Evolutionary conservation across 2,888 invertebrate species (phyloP).

Genomic region (Myopa tessellatipennis): DNA sequence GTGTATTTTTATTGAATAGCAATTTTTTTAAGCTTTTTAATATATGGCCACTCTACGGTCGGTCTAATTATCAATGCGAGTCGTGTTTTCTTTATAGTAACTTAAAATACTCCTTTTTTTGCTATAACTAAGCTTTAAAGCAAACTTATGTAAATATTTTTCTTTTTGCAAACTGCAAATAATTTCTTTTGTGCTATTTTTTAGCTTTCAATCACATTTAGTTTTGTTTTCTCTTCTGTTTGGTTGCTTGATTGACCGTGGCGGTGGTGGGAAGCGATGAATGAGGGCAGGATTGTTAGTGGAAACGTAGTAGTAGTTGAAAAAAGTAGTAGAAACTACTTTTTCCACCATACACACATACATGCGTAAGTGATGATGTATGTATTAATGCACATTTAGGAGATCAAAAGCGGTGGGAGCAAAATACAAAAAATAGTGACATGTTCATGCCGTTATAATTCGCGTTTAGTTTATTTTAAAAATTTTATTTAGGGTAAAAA

Average conservation of each 20-base stretch:
- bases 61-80: not conserved
- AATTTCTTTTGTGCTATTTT: not conserved
- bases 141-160: not conserved
- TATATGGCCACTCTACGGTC: not conserved
- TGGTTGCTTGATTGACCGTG: not conserved
- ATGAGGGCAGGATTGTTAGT: not conserved
- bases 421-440: not conserved
- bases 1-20: too few relatives aligned
- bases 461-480: too few relatives aligned
- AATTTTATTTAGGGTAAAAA: too few relatives aligned
- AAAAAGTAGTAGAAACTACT: too few relatives aligned
- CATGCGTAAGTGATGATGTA: too few relatives aligned
- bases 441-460: not conserved
- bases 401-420: not conserved
- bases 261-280: not conserved
- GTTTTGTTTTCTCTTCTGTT: not conserved
- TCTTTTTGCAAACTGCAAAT: not conserved
- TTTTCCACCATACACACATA: too few relatives aligned
- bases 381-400: too few relatives aligned
- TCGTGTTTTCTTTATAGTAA: not conserved
- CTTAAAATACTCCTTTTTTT: not conserved
- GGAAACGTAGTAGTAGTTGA: not conserved
- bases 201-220: constrained; percentile 1
- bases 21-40: not conserved
- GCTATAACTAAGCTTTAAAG: not conserved